phyloP scores from a whole-genome alignment of 2,888 invertebrate species.

The Oxystoma pomonae region DNA sequence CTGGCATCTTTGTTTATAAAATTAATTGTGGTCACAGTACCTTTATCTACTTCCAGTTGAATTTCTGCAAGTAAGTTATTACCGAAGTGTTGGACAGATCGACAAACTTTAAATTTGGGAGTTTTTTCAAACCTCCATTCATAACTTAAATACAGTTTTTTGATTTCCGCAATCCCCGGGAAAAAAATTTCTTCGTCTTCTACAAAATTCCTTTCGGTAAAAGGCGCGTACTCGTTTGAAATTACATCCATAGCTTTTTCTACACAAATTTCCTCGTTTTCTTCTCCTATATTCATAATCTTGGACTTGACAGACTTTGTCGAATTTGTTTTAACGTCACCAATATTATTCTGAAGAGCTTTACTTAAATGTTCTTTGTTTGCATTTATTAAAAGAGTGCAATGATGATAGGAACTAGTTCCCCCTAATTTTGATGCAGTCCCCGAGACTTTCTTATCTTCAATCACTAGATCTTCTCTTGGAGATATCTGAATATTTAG shows the following conservation, averaged over 20 bases:
- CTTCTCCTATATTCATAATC: slow-evolving; percentile 77
- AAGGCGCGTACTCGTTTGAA: slow-evolving; percentile 64
- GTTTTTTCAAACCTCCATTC: slow-evolving; percentile 86
- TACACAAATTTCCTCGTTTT: slow-evolving; percentile 66
- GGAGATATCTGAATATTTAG: slow-evolving; percentile 72
- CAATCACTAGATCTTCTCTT: slow-evolving; percentile 83
- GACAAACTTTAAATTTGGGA: slow-evolving; percentile 69
- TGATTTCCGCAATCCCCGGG: slow-evolving; percentile 65
- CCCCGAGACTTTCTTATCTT: slow-evolving; percentile 85
- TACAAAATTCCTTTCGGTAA: slow-evolving; percentile 41
- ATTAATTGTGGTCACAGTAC: not conserved
- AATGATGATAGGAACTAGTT: slow-evolving; percentile 94
- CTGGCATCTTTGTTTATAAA: slow-evolving; percentile 34
- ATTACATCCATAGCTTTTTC: slow-evolving; percentile 72
- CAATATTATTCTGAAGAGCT: slow-evolving; percentile 69
- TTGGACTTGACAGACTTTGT: slow-evolving; percentile 79
- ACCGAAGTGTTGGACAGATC: not conserved
- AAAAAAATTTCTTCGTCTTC: slow-evolving; percentile 13
- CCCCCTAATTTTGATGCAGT: slow-evolving; percentile 91
- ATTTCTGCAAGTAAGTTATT: not conserved
- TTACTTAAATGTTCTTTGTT: slow-evolving; percentile 71
- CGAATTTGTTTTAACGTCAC: slow-evolving; percentile 78
- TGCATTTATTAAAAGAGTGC: slow-evolving; percentile 87
- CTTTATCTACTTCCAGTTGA: not conserved
- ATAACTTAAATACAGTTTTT: slow-evolving; percentile 69